Conservation (phyloP, 2,888 invertebrate species). For the Morpho achilles region DNA sequence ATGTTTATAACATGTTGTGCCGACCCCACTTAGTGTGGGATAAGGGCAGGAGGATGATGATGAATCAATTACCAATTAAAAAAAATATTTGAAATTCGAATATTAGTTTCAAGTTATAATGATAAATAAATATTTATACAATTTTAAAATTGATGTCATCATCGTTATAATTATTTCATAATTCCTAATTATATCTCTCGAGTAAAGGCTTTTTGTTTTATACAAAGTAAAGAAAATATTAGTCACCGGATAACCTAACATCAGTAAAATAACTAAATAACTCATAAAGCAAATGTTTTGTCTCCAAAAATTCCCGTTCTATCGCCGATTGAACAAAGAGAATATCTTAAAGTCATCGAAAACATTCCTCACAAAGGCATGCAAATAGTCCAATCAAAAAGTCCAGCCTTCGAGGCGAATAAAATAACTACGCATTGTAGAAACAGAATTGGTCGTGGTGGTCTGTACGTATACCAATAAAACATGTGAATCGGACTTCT, state of each 20-base stretch:
- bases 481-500: conserved; percentile 18
- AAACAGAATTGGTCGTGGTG: conserved; percentile 22
- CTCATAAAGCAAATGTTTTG: conserved; percentile 1
- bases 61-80: no score
- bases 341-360: conserved; percentile 5
- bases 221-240: no score
- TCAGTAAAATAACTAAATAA: neutral
- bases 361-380: conserved; percentile 16
- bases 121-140: no score
- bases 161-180: no score
- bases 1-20: no score
- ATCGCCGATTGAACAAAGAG: conserved; percentile 4
- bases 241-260: neutral
- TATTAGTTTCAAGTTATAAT: no score
- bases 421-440: conserved; percentile 17
- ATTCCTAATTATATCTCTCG: no score
- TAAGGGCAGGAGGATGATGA: no score
- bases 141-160: no score
- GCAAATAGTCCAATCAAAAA: conserved; percentile 23
- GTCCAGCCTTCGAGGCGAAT: conserved; percentile 12
- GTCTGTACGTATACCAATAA: conserved; percentile 8
- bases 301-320: conserved; percentile 2
- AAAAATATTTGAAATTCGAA: no score
- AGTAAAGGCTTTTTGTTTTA: no score
- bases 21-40: no score